Evolutionary conservation across 2,797 vertebrate genomes (phyloP).

Genomic region (Natrix natrix): DNA sequence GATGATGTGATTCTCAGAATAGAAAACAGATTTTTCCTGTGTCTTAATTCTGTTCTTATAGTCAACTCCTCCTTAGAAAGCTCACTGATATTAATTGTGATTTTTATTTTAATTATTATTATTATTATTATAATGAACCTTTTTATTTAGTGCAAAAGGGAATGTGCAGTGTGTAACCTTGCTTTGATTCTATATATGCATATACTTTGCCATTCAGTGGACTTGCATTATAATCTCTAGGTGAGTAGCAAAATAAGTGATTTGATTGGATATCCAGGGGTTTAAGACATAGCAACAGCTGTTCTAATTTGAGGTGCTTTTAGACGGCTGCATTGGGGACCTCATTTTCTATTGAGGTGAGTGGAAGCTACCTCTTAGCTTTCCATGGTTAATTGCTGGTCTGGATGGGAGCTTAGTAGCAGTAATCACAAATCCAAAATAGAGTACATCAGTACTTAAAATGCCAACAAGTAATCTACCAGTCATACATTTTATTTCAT

Average conservation of each 20-base stretch:
- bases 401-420: conserved; percentile 19
- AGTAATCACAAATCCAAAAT: conserved; percentile 24
- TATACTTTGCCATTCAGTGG: conserved; percentile 48
- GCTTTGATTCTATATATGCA: conserved; percentile 57
- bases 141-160: conserved; percentile 68
- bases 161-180: conserved; percentile 56
- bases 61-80: conserved; percentile 58
- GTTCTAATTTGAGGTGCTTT: conserved; percentile 48
- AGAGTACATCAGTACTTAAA: conserved; percentile 20
- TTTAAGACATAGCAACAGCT: conserved; percentile 69
- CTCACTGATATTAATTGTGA: conserved; percentile 48
- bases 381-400: not conserved
- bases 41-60: conserved; percentile 50
- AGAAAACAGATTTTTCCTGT: conserved; percentile 52
- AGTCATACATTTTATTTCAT: not conserved
- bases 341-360: not conserved
- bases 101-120: conserved; percentile 29
- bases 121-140: conserved; percentile 56
- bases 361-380: not conserved
- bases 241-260: conserved; percentile 53
- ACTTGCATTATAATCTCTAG: conserved; percentile 62
- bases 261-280: conserved; percentile 57
- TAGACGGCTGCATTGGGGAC: conserved; percentile 33
- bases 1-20: conserved; percentile 37
- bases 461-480: conserved; percentile 21